Percentiles rank a stretch among this genome's conserved stretches.
Evolutionary conservation across 2,888 invertebrate genomes (phyloP).

Genomic region (Asteroscopus sphinx): DNA sequence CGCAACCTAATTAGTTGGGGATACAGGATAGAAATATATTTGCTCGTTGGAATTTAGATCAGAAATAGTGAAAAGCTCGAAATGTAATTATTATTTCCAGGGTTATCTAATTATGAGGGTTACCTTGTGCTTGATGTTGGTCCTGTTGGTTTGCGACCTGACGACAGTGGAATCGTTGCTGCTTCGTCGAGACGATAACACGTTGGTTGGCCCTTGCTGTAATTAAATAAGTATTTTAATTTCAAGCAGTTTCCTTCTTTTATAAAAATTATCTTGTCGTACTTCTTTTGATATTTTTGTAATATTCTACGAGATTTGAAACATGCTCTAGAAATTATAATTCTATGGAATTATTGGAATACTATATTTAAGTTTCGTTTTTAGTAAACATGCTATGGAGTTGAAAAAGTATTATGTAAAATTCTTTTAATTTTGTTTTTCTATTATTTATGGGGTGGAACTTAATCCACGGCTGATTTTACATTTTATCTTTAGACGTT

Average conservation of each 20-base stretch:
- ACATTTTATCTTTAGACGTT: no score
- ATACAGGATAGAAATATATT: no score
- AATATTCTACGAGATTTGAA: constrained; percentile 11
- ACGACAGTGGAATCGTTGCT: constrained; percentile 94
- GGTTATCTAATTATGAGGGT: background rate
- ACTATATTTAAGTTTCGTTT: background rate
- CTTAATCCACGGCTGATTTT: no score
- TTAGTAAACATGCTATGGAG: constrained; percentile 5
- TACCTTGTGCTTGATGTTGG: constrained; percentile 88
- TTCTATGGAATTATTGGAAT: constrained; percentile 1
- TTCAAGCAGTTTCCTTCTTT: background rate
- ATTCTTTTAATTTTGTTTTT: no score
- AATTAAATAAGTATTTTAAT: constrained; percentile 58
- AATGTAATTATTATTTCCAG: background rate
- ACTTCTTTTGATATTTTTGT: background rate
- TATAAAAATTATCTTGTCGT: background rate
- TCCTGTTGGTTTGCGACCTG: constrained; percentile 84
- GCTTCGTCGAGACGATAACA: constrained; percentile 94
- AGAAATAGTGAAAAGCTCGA: background rate
- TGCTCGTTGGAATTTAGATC: no score
- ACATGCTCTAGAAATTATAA: constrained; percentile 27
- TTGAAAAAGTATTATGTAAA: no score
- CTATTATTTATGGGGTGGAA: no score
- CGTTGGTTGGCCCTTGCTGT: constrained; percentile 92
- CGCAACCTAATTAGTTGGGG: no score